phyloP scores from a whole-genome alignment of 1,140 invertebrate species.

The Habropoda laboriosa region DNA sequence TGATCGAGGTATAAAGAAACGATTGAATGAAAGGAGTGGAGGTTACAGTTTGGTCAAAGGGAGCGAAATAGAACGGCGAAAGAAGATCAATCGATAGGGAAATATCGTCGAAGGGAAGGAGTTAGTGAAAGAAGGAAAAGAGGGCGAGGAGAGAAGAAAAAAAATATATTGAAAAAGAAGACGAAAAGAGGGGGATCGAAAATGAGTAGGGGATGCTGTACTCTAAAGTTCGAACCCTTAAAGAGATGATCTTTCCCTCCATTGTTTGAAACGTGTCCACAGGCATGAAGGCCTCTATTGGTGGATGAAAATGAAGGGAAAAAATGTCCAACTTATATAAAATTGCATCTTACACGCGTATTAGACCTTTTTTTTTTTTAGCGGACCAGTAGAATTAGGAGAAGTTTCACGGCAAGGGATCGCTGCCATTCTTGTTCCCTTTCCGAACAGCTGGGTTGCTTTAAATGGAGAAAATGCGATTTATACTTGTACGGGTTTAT shows the following conservation, averaged over 20 bases:
- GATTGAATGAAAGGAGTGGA: slow-evolving; percentile 23
- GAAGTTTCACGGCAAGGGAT: too few relatives aligned
- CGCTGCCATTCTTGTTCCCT: background rate
- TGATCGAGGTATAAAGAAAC: background rate
- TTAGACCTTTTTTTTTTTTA: background rate
- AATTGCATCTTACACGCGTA: background rate
- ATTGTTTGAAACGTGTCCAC: slow-evolving; percentile 50
- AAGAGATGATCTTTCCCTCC: slow-evolving; percentile 53
- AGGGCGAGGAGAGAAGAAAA: slow-evolving; percentile 46
- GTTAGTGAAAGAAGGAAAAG: slow-evolving; percentile 60
- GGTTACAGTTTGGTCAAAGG: slow-evolving; percentile 48
- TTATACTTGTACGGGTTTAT: too few relatives aligned
- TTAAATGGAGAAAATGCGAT: background rate
- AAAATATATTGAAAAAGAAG: slow-evolving; percentile 26
- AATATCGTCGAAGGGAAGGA: slow-evolving; percentile 75
- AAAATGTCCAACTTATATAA: background rate
- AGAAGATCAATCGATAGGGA: slow-evolving; percentile 80
- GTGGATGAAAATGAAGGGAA: slow-evolving; percentile 6
- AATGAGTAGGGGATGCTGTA: slow-evolving; percentile 78
- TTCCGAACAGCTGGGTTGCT: background rate
- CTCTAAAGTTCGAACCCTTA: slow-evolving; percentile 71
- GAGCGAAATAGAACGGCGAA: slow-evolving; percentile 64
- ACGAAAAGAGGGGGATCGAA: slow-evolving; percentile 70
- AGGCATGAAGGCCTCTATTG: slow-evolving; percentile 1
- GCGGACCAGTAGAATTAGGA: slow-evolving; percentile 32